Evolutionary conservation across 2,797 vertebrate genomes (phyloP).

Genomic region (Phylloscopus collybita): DNA sequence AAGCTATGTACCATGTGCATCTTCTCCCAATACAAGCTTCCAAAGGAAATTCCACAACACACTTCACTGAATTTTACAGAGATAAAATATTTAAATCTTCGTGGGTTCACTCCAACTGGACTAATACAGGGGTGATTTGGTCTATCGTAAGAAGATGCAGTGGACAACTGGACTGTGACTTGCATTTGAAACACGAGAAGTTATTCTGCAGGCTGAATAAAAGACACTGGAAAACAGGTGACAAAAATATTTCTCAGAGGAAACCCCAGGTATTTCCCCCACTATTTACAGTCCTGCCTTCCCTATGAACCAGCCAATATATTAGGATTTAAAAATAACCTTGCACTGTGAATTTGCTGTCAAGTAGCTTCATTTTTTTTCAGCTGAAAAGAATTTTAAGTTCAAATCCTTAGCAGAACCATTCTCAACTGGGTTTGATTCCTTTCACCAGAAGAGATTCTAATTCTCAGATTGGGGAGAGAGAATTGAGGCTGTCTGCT

Average conservation of each 20-base stretch:
- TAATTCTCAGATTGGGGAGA: neutral
- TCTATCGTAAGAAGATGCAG: neutral
- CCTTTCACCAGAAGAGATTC: neutral
- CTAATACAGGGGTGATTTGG: neutral
- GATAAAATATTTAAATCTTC: neutral
- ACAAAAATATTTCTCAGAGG: neutral
- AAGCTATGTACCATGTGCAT: neutral
- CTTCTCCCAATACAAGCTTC: neutral
- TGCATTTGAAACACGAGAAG: neutral
- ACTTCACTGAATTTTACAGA: neutral
- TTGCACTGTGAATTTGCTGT: neutral
- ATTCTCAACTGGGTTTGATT: neutral
- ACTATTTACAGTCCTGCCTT: neutral
- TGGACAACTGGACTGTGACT: neutral
- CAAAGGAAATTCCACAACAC: neutral
- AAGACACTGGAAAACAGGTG: neutral
- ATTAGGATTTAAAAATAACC: neutral
- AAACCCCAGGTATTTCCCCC: neutral
- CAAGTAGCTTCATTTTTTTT: neutral
- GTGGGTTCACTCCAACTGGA: neutral
- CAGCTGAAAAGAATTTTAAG: neutral
- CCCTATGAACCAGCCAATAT: neutral
- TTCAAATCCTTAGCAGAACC: neutral
- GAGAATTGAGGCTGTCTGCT: neutral
- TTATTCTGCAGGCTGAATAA: neutral